Conservation (phyloP, 2,113 vertebrate genomes). For the Heloderma charlesbogerti region DNA sequence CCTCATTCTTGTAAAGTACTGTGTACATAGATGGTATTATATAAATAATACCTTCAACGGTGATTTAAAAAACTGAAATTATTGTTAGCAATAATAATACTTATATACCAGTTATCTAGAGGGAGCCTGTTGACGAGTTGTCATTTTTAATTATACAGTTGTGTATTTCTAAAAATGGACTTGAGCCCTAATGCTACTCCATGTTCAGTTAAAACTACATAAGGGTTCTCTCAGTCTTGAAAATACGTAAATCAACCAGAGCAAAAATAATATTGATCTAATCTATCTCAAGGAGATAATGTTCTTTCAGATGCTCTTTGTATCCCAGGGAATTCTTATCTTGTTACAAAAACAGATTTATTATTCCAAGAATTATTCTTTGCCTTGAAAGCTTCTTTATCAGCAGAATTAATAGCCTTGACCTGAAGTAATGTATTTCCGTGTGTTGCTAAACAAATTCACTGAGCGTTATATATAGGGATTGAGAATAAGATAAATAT, state of each 20-base stretch:
- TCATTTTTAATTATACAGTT: conserved; percentile 42
- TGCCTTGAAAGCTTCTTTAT: conserved; percentile 5
- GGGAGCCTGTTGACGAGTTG: conserved; percentile 45
- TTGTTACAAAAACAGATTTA: conserved; percentile 4
- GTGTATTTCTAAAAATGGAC: conserved; percentile 43
- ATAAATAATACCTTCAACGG: background rate
- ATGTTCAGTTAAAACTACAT: conserved; percentile 62
- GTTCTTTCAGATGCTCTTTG: background rate
- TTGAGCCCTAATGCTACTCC: conserved; percentile 57
- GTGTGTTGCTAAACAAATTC: background rate
- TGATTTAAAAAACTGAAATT: background rate
- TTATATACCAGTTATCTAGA: conserved; percentile 18
- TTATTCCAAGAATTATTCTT: background rate
- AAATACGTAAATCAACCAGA: conserved; percentile 54
- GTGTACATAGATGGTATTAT: background rate
- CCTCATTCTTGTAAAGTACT: background rate
- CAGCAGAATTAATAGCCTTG: conserved; percentile 21
- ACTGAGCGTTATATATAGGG: fast-evolving
- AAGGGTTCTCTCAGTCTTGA: conserved; percentile 64
- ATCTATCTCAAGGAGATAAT: conserved; percentile 45
- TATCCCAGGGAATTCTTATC: conserved; percentile 30
- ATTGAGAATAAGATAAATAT: conserved; percentile 3
- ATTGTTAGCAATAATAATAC: background rate
- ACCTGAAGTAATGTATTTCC: background rate
- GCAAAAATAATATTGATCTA: conserved; percentile 61